Conservation (phyloP, 2,888 invertebrate species). For the Cloeon dipterum region DNA sequence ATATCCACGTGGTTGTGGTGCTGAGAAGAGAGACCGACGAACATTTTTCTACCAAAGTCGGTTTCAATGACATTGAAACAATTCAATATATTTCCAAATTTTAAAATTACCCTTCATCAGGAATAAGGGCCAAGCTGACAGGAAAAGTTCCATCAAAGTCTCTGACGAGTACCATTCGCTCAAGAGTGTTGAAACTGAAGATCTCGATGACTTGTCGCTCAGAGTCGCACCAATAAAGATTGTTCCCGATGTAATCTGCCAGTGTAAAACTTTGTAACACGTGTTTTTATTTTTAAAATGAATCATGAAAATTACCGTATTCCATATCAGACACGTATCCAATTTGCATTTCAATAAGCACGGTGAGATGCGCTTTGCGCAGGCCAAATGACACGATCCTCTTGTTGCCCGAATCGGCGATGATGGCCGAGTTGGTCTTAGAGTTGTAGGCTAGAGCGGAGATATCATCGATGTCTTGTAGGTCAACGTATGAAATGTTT, state of each 20-base stretch:
- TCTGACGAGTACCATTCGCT: constrained; percentile 32
- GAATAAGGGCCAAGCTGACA: constrained; percentile 38
- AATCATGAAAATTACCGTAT: constrained; percentile 21
- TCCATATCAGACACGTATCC: constrained; percentile 30
- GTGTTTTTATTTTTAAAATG: constrained; percentile 11
- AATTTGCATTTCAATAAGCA: constrained; percentile 20
- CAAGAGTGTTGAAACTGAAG: constrained; percentile 30
- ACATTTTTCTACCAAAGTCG: background rate
- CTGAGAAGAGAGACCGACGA: background rate
- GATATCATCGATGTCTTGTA: constrained; percentile 20
- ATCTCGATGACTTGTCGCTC: constrained; percentile 38
- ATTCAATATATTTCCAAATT: background rate
- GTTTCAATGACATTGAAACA: background rate
- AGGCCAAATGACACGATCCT: constrained; percentile 21
- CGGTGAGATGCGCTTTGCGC: constrained; percentile 8
- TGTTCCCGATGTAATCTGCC: constrained; percentile 43
- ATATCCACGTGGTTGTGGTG: constrained; percentile 35
- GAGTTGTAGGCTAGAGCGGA: constrained; percentile 35
- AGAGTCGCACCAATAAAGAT: constrained; percentile 48
- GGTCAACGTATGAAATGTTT: constrained; percentile 17
- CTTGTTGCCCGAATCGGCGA: constrained; percentile 22
- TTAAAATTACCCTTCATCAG: constrained; percentile 33
- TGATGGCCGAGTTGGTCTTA: constrained; percentile 9
- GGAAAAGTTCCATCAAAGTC: constrained; percentile 35
- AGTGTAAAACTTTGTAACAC: too few relatives aligned